These are phyloP conservation scores for Thecophora atra DNA, from an alignment of 2,888 invertebrate genomes.

Conservation along the genomic window DNA sequence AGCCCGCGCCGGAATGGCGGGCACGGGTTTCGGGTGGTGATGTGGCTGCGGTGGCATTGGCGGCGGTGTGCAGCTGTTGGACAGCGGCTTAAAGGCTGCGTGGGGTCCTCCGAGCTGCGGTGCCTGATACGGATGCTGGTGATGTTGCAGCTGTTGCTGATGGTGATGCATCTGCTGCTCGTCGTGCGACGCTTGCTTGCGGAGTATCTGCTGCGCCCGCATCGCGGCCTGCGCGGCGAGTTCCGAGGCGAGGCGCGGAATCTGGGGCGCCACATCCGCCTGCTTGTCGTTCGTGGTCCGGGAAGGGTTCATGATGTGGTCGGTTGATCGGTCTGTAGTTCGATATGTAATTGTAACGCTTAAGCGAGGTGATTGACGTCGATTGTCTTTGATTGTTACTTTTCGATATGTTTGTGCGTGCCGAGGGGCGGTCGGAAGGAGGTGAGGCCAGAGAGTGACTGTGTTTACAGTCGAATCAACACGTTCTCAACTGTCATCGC, in stretches of 20 bases:
- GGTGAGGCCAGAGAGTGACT: neutral
- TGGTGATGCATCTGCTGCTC: slow-evolving; percentile 40
- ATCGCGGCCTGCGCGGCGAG: slow-evolving; percentile 65
- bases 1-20: slow-evolving; percentile 64
- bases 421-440: neutral
- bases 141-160: slow-evolving; percentile 38
- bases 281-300: slow-evolving; percentile 47
- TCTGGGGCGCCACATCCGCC: slow-evolving; percentile 62
- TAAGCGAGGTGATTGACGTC: neutral
- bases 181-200: slow-evolving; percentile 59
- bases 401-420: neutral
- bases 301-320: slow-evolving; percentile 12
- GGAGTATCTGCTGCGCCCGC: slow-evolving; percentile 62
- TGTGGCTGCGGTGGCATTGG: slow-evolving; percentile 47
- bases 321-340: neutral
- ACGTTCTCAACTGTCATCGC: slow-evolving; percentile 23
- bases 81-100: slow-evolving; percentile 47
- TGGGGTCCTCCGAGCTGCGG: slow-evolving; percentile 46
- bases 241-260: slow-evolving; percentile 64
- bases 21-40: slow-evolving; percentile 61
- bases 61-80: slow-evolving; percentile 44
- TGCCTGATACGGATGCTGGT: slow-evolving; percentile 23
- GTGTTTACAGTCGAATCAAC: slow-evolving; percentile 26
- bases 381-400: neutral
- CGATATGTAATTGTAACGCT: slow-evolving; percentile 14